These are phyloP conservation scores for Lasioglossum morio DNA, from an alignment of 2,888 invertebrate genomes.

Conservation along the genomic window DNA sequence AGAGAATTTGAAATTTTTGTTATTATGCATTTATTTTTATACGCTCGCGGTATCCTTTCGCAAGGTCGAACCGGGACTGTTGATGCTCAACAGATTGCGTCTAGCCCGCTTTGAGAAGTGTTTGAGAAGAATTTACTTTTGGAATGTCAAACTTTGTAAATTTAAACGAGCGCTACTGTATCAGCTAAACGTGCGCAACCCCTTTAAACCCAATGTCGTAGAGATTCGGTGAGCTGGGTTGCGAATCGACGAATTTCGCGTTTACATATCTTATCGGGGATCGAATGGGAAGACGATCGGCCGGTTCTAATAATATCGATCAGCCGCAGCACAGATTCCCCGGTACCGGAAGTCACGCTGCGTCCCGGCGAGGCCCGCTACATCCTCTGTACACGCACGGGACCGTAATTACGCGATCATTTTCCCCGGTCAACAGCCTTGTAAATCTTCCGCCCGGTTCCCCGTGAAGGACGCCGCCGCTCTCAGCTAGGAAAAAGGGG, in stretches of 20 bases:
- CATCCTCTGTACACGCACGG: conserved; percentile 61
- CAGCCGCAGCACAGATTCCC: conserved; percentile 52
- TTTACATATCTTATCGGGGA: background rate
- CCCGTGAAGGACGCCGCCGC: conserved; percentile 55
- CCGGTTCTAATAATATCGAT: conserved; percentile 45
- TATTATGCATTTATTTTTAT: background rate
- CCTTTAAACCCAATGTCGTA: background rate
- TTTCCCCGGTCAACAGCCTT: conserved; percentile 71
- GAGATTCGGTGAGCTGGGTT: background rate
- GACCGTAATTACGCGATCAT: conserved; percentile 70
- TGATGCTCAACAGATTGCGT: background rate
- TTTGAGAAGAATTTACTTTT: background rate
- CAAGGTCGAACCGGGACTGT: background rate
- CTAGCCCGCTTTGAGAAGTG: background rate
- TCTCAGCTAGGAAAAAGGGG: conserved; percentile 24
- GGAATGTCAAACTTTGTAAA: background rate
- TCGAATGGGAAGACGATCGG: background rate
- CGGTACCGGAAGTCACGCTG: conserved; percentile 63
- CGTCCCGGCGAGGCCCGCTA: conserved; percentile 61
- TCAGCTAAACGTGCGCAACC: background rate
- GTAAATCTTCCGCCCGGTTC: conserved; percentile 67
- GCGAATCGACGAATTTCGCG: background rate
- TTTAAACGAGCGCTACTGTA: background rate
- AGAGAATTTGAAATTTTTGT: background rate
- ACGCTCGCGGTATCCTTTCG: too few species aligned